Conservation (phyloP, 2,113 vertebrate species). For the Noctilio leporinus region DNA sequence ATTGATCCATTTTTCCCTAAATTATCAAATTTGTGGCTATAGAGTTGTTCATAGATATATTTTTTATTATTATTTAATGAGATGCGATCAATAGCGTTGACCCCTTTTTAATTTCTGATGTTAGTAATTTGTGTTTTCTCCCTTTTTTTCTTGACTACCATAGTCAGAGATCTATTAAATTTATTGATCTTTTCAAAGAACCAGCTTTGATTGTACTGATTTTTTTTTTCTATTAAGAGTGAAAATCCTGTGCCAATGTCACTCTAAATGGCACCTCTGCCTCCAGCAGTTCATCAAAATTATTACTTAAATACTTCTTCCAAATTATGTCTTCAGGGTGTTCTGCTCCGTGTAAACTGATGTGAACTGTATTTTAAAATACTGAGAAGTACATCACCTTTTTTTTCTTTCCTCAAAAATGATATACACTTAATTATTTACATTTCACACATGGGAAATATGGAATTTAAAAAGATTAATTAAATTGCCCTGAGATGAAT, state of each 20-base stretch:
- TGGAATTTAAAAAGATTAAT: background rate
- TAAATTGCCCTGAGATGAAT: background rate
- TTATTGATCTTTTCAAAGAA: background rate
- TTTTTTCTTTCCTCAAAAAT: background rate
- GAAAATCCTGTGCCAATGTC: background rate
- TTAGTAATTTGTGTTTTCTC: background rate
- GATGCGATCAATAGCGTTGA: background rate
- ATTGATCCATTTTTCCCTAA: background rate
- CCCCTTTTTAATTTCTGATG: background rate
- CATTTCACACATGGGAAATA: background rate
- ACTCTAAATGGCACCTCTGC: background rate
- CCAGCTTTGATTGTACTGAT: background rate
- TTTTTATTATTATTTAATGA: background rate
- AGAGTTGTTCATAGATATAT: background rate
- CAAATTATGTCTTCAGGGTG: background rate
- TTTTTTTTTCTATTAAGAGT: background rate
- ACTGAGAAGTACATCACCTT: background rate
- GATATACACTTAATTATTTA: background rate
- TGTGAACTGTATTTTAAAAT: background rate
- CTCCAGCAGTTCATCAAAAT: background rate
- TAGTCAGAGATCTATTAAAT: background rate
- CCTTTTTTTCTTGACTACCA: background rate
- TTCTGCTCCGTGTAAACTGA: background rate
- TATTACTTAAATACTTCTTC: background rate
- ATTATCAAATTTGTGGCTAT: background rate